phyloP scores from a whole-genome alignment of 2,888 invertebrate species.

The Erebia epiphron region DNA sequence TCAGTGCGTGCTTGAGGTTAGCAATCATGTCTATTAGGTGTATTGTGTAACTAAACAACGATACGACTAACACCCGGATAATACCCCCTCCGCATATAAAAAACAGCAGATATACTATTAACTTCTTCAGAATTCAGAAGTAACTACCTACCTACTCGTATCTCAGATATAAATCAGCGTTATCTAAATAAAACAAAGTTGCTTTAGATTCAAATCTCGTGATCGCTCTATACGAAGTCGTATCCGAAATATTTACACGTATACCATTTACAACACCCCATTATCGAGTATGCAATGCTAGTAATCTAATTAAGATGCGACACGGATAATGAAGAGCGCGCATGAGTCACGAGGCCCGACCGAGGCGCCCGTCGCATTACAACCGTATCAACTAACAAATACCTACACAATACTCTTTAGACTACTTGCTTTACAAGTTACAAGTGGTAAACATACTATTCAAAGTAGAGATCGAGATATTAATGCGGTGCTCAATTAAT shows the following conservation, averaged over 20 bases:
- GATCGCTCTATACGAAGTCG: neutral
- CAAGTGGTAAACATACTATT: conserved; percentile 49
- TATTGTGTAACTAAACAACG: too few species aligned
- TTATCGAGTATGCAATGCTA: conserved; percentile 6
- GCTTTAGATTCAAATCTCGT: neutral
- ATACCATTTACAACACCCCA: neutral
- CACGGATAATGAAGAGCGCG: conserved; percentile 11
- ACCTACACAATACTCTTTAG: neutral
- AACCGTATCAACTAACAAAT: neutral
- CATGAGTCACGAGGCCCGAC: conserved; percentile 27
- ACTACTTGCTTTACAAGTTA: conserved; percentile 34
- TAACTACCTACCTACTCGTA: too few species aligned
- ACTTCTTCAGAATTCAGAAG: too few species aligned
- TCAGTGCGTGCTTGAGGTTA: too few species aligned
- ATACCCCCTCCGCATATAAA: too few species aligned
- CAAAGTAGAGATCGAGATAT: neutral
- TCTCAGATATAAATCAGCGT: neutral
- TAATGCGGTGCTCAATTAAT: neutral
- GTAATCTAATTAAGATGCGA: conserved; percentile 26
- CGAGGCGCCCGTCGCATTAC: conserved; percentile 41
- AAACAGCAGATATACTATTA: too few species aligned
- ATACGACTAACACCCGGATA: too few species aligned
- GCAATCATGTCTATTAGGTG: too few species aligned
- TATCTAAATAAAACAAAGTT: neutral
- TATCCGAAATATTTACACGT: conserved; percentile 5